phyloP scores from a whole-genome alignment of 2,797 vertebrate genomes.

The Cheirogaleus major region DNA sequence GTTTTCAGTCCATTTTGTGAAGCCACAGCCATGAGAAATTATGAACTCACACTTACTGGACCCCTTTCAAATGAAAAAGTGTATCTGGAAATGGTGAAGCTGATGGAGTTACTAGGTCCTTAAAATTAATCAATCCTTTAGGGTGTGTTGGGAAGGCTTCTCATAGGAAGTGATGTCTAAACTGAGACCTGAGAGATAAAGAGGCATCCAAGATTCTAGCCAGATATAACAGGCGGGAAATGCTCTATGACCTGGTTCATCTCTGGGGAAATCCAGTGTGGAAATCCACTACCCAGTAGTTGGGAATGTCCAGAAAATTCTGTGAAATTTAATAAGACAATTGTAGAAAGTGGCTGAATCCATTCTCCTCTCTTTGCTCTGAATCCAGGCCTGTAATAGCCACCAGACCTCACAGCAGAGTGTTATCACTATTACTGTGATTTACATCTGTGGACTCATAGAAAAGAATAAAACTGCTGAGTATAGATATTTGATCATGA shows the following conservation, averaged over 20 bases:
- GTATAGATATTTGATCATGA: neutral
- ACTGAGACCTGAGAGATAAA: neutral
- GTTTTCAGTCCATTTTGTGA: neutral
- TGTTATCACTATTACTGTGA: neutral
- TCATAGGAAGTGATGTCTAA: slow-evolving; percentile 13
- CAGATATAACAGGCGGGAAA: slow-evolving; percentile 40
- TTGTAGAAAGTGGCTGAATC: neutral
- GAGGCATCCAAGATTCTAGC: neutral
- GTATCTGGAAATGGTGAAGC: neutral
- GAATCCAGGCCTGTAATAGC: neutral
- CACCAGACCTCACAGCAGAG: neutral
- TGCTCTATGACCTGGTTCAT: slow-evolving; percentile 25
- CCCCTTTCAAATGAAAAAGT: neutral
- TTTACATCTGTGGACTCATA: neutral
- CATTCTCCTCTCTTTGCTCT: neutral
- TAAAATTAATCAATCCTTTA: neutral
- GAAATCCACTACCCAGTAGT: slow-evolving; percentile 32
- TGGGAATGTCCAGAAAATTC: slow-evolving; percentile 3
- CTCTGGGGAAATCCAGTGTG: slow-evolving; percentile 45
- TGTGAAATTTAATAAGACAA: neutral
- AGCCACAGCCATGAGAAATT: neutral
- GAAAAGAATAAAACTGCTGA: neutral
- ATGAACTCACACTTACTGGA: neutral
- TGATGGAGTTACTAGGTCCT: neutral
- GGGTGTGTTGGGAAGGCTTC: neutral